Conservation (phyloP, 2,113 vertebrate species). For the Colinus virginianus region DNA sequence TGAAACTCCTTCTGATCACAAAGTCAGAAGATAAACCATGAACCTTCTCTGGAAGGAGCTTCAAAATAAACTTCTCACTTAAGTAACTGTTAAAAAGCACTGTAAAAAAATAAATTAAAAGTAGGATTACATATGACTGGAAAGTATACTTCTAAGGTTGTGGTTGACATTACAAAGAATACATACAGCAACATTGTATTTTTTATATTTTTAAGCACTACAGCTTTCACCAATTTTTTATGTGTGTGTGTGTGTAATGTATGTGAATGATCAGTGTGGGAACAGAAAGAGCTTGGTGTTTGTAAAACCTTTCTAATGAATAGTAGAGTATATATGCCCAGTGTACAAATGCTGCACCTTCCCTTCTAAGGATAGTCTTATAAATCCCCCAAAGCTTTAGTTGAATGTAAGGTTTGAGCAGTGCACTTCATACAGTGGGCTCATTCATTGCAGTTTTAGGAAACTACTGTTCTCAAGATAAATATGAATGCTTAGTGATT, state of each 20-base stretch:
- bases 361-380: constrained; percentile 61
- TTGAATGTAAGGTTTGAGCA: background rate
- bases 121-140: background rate
- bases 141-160: background rate
- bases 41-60: background rate
- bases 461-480: constrained; percentile 6
- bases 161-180: background rate
- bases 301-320: constrained; percentile 25
- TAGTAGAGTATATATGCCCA: constrained; percentile 62
- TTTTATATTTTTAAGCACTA: background rate
- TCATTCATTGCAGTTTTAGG: constrained; percentile 22
- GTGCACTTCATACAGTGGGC: background rate
- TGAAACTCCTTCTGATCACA: constrained; percentile 25
- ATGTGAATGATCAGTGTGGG: background rate
- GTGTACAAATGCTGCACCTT: constrained; percentile 64
- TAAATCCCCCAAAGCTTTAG: constrained; percentile 21
- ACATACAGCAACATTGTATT: background rate
- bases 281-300: constrained; percentile 2
- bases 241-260: background rate
- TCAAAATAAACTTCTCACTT: background rate
- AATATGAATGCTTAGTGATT: background rate
- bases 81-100: background rate
- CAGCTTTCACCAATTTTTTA: background rate
- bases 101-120: background rate
- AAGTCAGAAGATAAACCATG: background rate